Conservation (phyloP, 2,888 invertebrate genomes). For the Phytoseiulus persimilis region DNA sequence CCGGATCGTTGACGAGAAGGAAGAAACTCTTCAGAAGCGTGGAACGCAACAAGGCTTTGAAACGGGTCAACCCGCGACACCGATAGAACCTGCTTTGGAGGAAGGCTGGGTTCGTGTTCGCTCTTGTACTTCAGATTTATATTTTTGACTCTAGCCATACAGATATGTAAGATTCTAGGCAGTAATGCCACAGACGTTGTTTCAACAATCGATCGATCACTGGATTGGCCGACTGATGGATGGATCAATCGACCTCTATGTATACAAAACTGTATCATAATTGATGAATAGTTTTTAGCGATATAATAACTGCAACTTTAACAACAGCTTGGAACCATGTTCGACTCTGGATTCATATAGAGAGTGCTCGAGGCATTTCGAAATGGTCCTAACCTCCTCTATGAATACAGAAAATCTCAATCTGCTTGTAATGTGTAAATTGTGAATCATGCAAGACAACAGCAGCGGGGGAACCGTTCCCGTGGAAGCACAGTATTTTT, state of each 20-base stretch:
- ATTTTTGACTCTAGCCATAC: background rate
- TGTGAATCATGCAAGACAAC: background rate
- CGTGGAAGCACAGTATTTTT: background rate
- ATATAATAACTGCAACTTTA: background rate
- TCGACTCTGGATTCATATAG: background rate
- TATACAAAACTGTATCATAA: background rate
- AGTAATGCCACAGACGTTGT: background rate
- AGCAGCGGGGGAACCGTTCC: no score
- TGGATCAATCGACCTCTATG: background rate
- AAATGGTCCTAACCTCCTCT: background rate
- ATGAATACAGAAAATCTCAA: background rate
- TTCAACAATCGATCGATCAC: background rate
- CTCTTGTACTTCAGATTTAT: background rate
- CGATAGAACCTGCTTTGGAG: background rate
- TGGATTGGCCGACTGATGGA: background rate
- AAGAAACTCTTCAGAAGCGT: background rate
- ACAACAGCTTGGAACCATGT: background rate
- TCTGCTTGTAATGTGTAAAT: background rate
- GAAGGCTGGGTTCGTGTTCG: background rate
- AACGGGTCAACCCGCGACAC: background rate
- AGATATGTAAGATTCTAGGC: background rate
- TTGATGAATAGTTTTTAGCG: background rate
- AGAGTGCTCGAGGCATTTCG: background rate
- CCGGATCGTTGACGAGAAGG: background rate
- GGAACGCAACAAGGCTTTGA: background rate